Percentiles rank a stretch among this genome's conserved stretches.
phyloP scores from a whole-genome alignment of 2,113 vertebrate genomes.

The Lepus americanus region DNA sequence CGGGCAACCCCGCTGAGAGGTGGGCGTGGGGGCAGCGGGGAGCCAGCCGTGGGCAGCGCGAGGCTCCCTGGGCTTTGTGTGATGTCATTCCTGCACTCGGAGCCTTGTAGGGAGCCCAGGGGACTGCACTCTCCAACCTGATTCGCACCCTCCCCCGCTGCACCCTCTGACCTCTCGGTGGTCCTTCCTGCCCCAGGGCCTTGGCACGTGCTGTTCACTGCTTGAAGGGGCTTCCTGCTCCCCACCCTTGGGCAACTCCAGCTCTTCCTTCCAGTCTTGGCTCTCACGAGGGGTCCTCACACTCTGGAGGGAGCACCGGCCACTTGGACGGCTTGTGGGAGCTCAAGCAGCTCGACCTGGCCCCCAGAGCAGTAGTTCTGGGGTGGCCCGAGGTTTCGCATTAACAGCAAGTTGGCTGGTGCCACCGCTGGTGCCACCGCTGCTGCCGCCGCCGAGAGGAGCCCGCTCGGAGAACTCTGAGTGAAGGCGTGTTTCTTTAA shows the following conservation, averaged over 20 bases:
- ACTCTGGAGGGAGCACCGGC: too few species aligned
- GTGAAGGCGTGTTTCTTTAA: background rate
- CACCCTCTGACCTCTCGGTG: background rate
- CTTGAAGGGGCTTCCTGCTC: background rate
- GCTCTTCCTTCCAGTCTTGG: background rate
- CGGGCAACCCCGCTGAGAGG: background rate
- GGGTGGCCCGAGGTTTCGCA: fast-evolving
- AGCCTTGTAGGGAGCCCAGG: background rate
- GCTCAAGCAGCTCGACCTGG: too few species aligned
- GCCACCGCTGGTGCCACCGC: too few species aligned
- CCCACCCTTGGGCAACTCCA: fast-evolving
- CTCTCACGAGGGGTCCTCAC: background rate
- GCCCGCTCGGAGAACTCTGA: background rate
- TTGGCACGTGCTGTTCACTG: background rate
- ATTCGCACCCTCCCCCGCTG: fast-evolving
- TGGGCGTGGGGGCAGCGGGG: background rate
- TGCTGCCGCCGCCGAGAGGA: background rate
- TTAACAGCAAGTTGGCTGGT: background rate
- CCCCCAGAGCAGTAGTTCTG: background rate
- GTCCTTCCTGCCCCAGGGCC: background rate
- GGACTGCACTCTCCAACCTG: fast-evolving
- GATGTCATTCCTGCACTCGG: background rate
- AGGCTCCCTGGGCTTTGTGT: fast-evolving
- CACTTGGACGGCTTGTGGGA: background rate
- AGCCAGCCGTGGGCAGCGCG: background rate